Evolutionary conservation across 2,797 vertebrate species (phyloP), one percentile per base, ranked within the genome.

Genomic region (Staurois parvus): DNA sequence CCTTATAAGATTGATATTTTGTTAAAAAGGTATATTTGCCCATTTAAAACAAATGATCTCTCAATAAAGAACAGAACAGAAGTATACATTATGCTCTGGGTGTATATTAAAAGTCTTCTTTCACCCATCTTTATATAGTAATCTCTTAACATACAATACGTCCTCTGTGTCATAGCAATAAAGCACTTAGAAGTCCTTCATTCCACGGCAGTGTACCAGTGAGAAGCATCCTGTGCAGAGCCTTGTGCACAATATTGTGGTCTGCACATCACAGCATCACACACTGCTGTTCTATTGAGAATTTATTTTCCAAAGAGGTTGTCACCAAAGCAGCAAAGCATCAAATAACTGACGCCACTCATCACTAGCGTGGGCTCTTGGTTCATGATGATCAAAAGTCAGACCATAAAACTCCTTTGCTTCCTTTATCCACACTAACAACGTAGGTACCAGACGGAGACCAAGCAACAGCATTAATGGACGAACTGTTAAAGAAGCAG

Each of bases 381-480:
- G 2, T 7, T 40, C 73, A 83, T 9, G 0, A 0, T 85, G 80
- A 72, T 99, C 94, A 99, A 73, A 97, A 92, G 68, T 98, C 98
- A 0, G 98, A 95, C 98, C 98, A 99, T 62, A 99, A 93, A 85
- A 98, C 96, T 34, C 96, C 96, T 88, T 94, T 96, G 92, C 95
- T 96, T 89, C 97, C 96, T 88, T 98, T 99, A 93, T 98, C 98
- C 92, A 99, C 98, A 17, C 96, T 99, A 88, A 95, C 94, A 37
- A 99, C 96, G 0, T 95, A 96, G 0, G 93, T 88, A 59, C 98
- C 97, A 0, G 96, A 96, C 0, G 97, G 97, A 0, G 97, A 97
- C 98, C 98, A 99, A 0, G 97, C 95, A 8, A 99, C 98, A 0
- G 97, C 95, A 86, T 99, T 99, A 89, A 99, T 95, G 48, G 96